Base-by-base conservation (phyloP, 2,888 invertebrate species). In the Aphidius colemani region DNA sequence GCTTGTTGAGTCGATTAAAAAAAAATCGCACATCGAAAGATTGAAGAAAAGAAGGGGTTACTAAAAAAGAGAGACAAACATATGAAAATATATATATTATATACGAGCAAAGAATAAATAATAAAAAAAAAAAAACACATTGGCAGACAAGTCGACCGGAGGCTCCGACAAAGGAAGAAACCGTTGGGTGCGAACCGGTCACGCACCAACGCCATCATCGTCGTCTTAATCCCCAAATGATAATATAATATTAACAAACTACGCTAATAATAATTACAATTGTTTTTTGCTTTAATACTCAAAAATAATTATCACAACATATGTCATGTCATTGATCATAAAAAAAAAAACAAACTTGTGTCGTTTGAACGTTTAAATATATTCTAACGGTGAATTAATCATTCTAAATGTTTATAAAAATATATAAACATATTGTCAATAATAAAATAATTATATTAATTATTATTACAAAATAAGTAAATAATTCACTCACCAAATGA, bases 341-440 rank as follows among this genome's bases (percentile, higher is more conserved):
- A 13, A 13, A 13, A 13, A 13, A 13, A 13, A 13, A 13, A 13
- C 13, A 13, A 13, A 13, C 2, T 13, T 13, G 2, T 13, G 13
- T 13, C 13, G 2, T 13, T 13, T 13, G 2, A 13, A 13, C 13
- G 13, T 13, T 13, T 13, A 13, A 13, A 13, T 13, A 13, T 13
- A 13, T 76, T 74, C 75, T 76, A 76, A 76, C 76, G 76, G 76
- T 76, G 75, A 75, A 76, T 11, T 41, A 30, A 13, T 48, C 2
- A 48, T 48, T n/a, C 2, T 13, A 2, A 13, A 13, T 13, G 13
- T 13, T 13, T 13, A 13, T 13, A 13, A 13, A 1, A 13, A 13
- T 13, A 1, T 2, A 13, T 13, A 13, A 13, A 13, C 1, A 13
- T 13, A 13, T 13, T 13, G 30, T 30, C 3, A 30, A 30, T 30